Base-by-base conservation (phyloP, 1,140 invertebrate genomes). In the Drosophila insularis region DNA sequence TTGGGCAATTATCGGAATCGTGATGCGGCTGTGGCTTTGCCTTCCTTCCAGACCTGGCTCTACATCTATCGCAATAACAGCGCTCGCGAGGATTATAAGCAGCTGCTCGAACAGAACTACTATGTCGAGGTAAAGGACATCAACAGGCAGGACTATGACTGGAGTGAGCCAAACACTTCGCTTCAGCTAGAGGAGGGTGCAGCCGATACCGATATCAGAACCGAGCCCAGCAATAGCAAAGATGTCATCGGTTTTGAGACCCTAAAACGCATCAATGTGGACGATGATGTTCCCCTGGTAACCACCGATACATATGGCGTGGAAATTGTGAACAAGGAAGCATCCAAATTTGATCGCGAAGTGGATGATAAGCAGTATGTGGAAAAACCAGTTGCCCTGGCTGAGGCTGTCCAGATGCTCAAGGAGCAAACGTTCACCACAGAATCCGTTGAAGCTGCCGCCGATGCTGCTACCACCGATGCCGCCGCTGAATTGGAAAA, bases 61-160 rank as follows among this genome's bases (percentile, higher is more conserved):
- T 95, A 95, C 71, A 93, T 95, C 46, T 95, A 95, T 78, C 94
- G 94, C 76, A 95, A 95, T 63, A 93, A 94, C 74, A 93, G 93
- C 0, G 93, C 94, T 2, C 92, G 93, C 63, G 93, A 94, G 43
- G 93, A 94, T 23, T 95, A 93, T 63, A 94, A 93, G 76, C 91
- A 93, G 71, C 91, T 94, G 60, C 79, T 95, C 23, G 90, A 93
- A 85, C 92, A 94, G 56, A 92, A 93, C 80, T 95, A 94, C 73
- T 91, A 93, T 13, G 94, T 94, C 39, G 93, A 94, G 37, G 94
- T 95, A 0, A 92, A 93, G 80, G 94, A 94, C 35, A 93, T 94
- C 5, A 93, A 92, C 66, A 90, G 89, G 54, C 92, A 93, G 64
- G 91, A 92, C 32, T 91, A 90, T 27, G 85, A 90, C 21, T 91